Conservation (phyloP, 2,888 invertebrate species). For the Eremobia ochroleuca region DNA sequence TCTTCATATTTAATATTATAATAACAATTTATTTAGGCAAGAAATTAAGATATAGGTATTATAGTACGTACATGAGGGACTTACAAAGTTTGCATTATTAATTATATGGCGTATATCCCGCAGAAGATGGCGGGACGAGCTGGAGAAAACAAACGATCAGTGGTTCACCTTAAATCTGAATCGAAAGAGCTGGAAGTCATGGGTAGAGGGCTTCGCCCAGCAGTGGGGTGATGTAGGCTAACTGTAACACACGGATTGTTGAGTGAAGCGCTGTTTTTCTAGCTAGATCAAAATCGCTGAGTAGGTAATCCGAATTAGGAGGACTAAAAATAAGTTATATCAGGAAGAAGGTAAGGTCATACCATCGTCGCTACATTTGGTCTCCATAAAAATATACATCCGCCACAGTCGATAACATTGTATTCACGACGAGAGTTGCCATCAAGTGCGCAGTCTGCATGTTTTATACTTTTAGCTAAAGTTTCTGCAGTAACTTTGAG, state of each 20-base stretch:
- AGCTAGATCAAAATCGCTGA: not conserved
- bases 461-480: constrained; percentile 40
- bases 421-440: constrained; percentile 18
- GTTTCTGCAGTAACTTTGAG: constrained; percentile 38
- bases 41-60: no score
- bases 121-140: not conserved
- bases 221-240: not conserved
- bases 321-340: not conserved
- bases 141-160: not conserved
- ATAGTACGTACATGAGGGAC: not conserved
- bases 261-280: not conserved
- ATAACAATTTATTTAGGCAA: not conserved
- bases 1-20: no score
- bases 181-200: not conserved
- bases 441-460: constrained; percentile 40
- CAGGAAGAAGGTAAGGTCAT: no score
- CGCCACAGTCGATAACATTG: constrained; percentile 19
- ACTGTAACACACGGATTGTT: not conserved
- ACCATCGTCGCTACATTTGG: not conserved
- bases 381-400: not conserved
- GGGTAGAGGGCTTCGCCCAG: not conserved
- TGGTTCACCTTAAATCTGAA: not conserved
- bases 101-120: not conserved
- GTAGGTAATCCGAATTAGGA: not conserved
- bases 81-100: not conserved